Evolutionary conservation across 2,113 vertebrate species (phyloP), one percentile per base, ranked within the genome.

Genomic region (Tringa solitaria): DNA sequence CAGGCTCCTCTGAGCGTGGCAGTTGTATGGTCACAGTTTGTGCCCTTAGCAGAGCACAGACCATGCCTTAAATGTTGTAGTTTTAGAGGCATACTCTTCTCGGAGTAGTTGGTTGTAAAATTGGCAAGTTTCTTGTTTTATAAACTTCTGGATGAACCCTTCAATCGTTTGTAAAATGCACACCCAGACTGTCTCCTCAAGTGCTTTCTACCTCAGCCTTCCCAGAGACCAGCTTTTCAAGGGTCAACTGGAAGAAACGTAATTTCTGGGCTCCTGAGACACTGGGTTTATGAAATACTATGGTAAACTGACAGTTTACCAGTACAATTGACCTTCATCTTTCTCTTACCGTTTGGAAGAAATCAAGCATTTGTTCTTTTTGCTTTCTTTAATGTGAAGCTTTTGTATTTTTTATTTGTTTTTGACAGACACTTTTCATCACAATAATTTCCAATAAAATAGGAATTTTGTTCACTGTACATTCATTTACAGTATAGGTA

Each of bases 21-120:
- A 30, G 48, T 32, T 0, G 0, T 53, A 14, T 3, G 1, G 26
- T 46, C 81, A 28, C 68, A 23, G 14, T 33, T 32, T 43, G 20
- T 80, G 12, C 32, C 33, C 23, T 60, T 39, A 67, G 39, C 26
- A 61, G 24, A 67, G n/a, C 43, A 48, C 18, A 84, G 24, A 10
- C n/a, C 72, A 8, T 63, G 48, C 63, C 17, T 54, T 59, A 39
- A 63, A 16, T 41, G 21, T 16, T 23, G 57, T n/a, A 28, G 27
- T 35, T 15, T 27, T 43, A 76, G 37, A 43, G 22, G 20, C 30
- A 33, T 41, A 15, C 19, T 76, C 26, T 86, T 75, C 45, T 69
- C 18, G 9, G 16, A 61, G 35, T 12, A 51, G 35, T 2, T 74
- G 45, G 14, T n/a, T 39, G 28, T 26, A 60, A 77, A 81, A 73